Base-by-base conservation (phyloP, 2,888 invertebrate species). In the Pollenia angustigena region DNA sequence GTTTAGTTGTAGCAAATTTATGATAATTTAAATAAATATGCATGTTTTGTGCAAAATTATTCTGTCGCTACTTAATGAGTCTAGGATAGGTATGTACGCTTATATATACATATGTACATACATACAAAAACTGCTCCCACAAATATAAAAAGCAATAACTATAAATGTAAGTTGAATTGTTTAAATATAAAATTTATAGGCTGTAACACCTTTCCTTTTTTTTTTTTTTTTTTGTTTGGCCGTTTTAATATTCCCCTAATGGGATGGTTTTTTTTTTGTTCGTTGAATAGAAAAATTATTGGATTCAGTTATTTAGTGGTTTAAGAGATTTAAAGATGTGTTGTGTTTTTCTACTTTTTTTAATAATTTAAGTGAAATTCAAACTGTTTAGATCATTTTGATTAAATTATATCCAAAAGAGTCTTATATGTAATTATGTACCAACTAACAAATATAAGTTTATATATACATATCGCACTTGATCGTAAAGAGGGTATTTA, bases 111-210 rank as follows among this genome's bases (percentile, higher is more conserved):
- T n/a, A 7, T 10, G 16, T 42, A 62, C 8, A 42, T 62, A 62
- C 4, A 40, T 3, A 3, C 23, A 42, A 62, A 42, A 16, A 46
- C 18, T 12, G 23, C 66, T 18, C 58, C 58, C 58, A 32, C 58
- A 58, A 32, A 32, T 58, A 16, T 10, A 18, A 18, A 23, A 12
- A 9, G 11, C 9, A 62, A n/a, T 32, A 56, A 32, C 9, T 1
- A 48, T 64, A 9, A 76, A 50, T 4, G 4, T 46, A 32, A 58
- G 14, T 58, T 58, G 40, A 16, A 40, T 69, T 60, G 7, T 6
- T 42, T 23, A 54, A 68, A 68, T 75, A 23, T 32, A 68, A 42
- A 68, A 81, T 81, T 81, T 68, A 68, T 74, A 72, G 81, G 48
- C 81, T 66, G 81, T 66, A 48, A 81, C 72, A 56, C 46, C 18